Conservation (phyloP, 2,113 vertebrate species). For the Phalacrocorax aristotelis region DNA sequence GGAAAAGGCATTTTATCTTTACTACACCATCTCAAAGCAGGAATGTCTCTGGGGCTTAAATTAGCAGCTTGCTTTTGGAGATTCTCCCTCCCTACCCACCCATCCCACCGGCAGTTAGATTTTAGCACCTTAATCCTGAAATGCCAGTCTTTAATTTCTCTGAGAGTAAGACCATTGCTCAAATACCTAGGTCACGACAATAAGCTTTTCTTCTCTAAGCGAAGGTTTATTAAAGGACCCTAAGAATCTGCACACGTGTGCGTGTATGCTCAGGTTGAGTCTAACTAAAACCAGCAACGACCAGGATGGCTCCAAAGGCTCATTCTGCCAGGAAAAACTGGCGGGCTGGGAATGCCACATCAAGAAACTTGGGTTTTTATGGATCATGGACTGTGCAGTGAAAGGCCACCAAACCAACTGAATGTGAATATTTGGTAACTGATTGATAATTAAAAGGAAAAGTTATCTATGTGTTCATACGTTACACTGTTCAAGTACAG, state of each 20-base stretch:
- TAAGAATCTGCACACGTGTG: fast-evolving
- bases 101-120: background rate
- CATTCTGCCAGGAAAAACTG: background rate
- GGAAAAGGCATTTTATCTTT: background rate
- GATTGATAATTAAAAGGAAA: conserved; percentile 28
- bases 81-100: background rate
- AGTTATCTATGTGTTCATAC: background rate
- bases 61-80: background rate
- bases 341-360: background rate
- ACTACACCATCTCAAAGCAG: background rate
- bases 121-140: background rate
- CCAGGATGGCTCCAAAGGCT: background rate
- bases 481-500: background rate
- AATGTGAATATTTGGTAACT: background rate
- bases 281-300: background rate
- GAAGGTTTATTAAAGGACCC: background rate
- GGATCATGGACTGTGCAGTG: background rate
- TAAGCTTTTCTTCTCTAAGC: background rate
- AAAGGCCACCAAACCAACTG: conserved; percentile 8
- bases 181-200: background rate
- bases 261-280: background rate
- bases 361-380: background rate
- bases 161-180: background rate
- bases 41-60: background rate
- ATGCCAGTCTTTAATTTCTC: background rate